These are phyloP conservation scores for Cololabis saira DNA, from an alignment of 2,113 vertebrate genomes.

Conservation along the genomic window DNA sequence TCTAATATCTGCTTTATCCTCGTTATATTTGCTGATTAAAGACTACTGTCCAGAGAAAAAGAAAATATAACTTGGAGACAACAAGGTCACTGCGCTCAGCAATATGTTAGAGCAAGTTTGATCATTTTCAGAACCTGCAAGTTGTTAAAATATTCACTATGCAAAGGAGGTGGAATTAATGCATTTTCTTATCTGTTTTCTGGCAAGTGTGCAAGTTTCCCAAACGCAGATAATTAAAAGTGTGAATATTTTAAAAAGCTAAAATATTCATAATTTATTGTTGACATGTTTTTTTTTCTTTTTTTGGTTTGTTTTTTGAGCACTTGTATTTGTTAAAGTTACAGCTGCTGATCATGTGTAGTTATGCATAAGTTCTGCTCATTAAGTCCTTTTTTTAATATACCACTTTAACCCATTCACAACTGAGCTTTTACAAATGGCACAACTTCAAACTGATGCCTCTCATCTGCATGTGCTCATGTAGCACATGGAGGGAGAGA, in stretches of 20 bases:
- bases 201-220: constrained; percentile 1
- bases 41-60: no score
- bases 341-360: background rate
- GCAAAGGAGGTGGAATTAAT: constrained; percentile 2
- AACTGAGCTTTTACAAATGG: constrained; percentile 40
- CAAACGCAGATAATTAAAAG: constrained; percentile 5
- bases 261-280: background rate
- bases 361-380: constrained; percentile 19
- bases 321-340: constrained; percentile 6
- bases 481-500: constrained; percentile 43
- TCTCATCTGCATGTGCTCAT: constrained; percentile 31
- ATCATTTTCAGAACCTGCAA: background rate
- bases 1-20: background rate
- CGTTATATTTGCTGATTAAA: background rate
- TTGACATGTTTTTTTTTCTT: background rate
- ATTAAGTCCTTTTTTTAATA: constrained; percentile 45
- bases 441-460: constrained; percentile 43
- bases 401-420: constrained; percentile 41
- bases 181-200: constrained; percentile 8
- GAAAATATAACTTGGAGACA: constrained; percentile 2
- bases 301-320: background rate
- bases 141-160: constrained; percentile 6
- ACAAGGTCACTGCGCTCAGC: background rate
- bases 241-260: constrained; percentile 1
- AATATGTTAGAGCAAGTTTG: background rate